A percentile compares a stretch with the other conserved stretches of the same genome.
Conservation (phyloP, 2,888 invertebrate species). For the Metalampra italica region DNA sequence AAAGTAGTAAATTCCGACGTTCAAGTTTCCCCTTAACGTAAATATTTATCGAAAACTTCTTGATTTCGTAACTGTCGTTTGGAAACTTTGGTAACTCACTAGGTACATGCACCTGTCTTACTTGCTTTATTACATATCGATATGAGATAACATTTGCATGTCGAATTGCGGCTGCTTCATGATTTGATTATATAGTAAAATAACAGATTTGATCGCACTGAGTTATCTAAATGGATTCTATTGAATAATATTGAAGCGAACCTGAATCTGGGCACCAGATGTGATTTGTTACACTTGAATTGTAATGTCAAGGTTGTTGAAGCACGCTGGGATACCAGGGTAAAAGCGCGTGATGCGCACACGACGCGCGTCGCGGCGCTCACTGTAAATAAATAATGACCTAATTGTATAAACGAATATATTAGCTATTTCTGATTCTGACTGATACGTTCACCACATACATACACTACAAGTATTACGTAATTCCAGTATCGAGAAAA, state of each 20-base stretch:
- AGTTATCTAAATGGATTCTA: neutral
- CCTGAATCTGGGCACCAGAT: neutral
- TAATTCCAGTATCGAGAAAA: neutral
- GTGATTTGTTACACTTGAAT: neutral
- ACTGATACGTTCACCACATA: conserved; percentile 25
- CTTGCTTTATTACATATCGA: conserved; percentile 17
- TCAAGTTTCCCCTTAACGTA: conserved; percentile 39
- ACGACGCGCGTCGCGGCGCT: conserved; percentile 45
- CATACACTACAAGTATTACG: neutral
- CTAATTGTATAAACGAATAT: conserved; percentile 65
- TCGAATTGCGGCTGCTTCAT: neutral
- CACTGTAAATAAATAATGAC: conserved; percentile 75
- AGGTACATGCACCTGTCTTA: conserved; percentile 13
- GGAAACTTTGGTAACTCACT: conserved; percentile 29
- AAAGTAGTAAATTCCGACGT: conserved; percentile 49
- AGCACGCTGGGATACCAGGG: conserved; percentile 45
- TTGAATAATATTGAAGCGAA: neutral
- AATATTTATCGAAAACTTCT: conserved; percentile 43
- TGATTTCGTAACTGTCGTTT: conserved; percentile 42
- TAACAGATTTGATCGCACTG: neutral
- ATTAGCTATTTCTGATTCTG: conserved; percentile 62
- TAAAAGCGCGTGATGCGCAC: conserved; percentile 46
- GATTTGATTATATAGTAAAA: neutral
- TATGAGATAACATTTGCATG: neutral
- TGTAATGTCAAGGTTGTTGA: conserved; percentile 59